Base-by-base conservation (phyloP, 2,113 vertebrate genomes). In the Marcusenius ussheri region DNA sequence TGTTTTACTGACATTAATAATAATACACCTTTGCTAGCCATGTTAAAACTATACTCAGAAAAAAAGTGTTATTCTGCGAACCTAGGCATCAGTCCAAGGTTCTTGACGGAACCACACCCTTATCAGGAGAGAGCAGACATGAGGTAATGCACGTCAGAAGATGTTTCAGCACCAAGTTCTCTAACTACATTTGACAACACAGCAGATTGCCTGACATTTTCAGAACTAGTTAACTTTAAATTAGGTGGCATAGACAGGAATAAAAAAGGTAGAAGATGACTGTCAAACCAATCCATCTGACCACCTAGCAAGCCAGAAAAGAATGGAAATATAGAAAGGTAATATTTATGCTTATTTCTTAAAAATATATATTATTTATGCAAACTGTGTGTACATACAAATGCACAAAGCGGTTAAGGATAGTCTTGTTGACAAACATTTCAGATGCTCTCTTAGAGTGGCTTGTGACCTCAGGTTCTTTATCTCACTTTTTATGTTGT, bases 91-190 rank as follows among this genome's bases (percentile, higher is more conserved):
- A 80, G 42, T 50, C 51, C 89, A 85, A 84, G 53, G 35, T n/a
- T 87, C 50, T 27, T 74, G 91, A 92, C 31, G 85, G 49, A 50
- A 88, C 90, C 83, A 88, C 58, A 90, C 87, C 92, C 92, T 95
- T 95, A 96, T 96, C 95, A 94, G 91, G 90, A 90, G 85, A 90
- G 42, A 83, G 58, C 95, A 96, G 93, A 88, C 91, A 70, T 45
- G 53, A 31, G 56, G 31, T 35, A 89, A 90, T 90, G 87, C 49
- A 62, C 83, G 21, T 90, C 42, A 51, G 42, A 51, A 90, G 53
- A 88, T n/a, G 51, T 88, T 88, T 70, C 58, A 88, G 62, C 90
- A 86, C 90, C 83, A 90, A 89, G 70, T 49, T 46, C 10, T 19
- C 0, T 24, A 84, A 84, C 90, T 89, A 56, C 93, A 91, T 91